Evolutionary conservation across 2,888 invertebrate genomes (phyloP).

Genomic region (Cryptosula pallasiana): DNA sequence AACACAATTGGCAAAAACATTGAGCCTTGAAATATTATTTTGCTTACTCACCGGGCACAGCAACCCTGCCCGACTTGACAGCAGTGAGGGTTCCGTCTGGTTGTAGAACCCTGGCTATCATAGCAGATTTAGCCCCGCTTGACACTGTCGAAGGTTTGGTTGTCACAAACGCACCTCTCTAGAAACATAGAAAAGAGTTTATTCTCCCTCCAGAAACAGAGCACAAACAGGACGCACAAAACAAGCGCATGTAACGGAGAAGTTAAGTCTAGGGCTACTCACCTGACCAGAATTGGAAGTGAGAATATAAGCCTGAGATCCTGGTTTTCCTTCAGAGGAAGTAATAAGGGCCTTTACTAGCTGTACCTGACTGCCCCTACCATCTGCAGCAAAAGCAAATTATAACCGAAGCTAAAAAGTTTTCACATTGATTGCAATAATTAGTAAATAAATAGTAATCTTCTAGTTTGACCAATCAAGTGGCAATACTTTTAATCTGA

Average conservation of each 20-base stretch:
- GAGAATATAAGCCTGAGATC: conserved; percentile 16
- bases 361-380: not conserved
- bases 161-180: not conserved
- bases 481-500: too few species aligned
- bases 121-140: not conserved
- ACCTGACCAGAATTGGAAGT: conserved; percentile 13
- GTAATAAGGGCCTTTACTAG: conserved; percentile 5
- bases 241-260: too few species aligned
- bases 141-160: not conserved
- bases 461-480: too few species aligned
- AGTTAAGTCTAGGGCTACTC: too few species aligned
- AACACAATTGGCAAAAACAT: too few species aligned
- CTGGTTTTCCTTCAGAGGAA: not conserved
- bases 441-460: too few species aligned
- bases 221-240: too few species aligned
- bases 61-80: not conserved
- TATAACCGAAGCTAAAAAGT: too few species aligned
- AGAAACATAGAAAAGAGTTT: too few species aligned
- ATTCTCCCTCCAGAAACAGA: too few species aligned
- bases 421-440: too few species aligned
- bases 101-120: conserved; percentile 19
- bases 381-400: not conserved
- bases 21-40: too few species aligned
- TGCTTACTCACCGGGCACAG: not conserved
- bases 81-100: conserved; percentile 1